Evolutionary conservation across 2,113 vertebrate genomes (phyloP).

Genomic region (Echinops telfairi): DNA sequence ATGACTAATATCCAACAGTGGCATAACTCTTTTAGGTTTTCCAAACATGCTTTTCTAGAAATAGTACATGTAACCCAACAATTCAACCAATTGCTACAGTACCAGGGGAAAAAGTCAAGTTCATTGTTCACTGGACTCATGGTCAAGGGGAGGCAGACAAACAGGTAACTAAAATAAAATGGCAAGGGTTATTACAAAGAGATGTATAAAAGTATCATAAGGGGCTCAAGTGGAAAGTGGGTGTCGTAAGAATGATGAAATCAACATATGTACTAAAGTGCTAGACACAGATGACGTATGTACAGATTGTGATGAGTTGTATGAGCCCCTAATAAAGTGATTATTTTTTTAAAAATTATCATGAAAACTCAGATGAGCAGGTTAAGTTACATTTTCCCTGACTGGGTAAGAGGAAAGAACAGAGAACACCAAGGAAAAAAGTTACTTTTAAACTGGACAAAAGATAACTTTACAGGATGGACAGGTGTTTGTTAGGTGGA

Average conservation of each 20-base stretch:
- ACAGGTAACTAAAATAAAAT: constrained; percentile 41
- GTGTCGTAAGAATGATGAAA: no score
- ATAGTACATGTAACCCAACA: constrained; percentile 22
- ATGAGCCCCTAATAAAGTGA: no score
- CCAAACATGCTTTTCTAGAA: constrained; percentile 49
- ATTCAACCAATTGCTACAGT: neutral
- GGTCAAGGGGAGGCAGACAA: neutral
- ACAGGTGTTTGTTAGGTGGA: constrained; percentile 1
- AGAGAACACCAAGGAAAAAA: constrained; percentile 32
- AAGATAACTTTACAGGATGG: constrained; percentile 27
- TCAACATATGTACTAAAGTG: no score
- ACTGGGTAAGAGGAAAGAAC: constrained; percentile 22
- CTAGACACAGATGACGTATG: no score
- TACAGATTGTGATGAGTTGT: no score
- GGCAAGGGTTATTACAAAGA: neutral
- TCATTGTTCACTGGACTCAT: neutral
- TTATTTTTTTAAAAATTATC: no score
- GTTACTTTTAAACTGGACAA: constrained; percentile 5
- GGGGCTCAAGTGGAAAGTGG: no score
- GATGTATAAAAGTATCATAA: neutral
- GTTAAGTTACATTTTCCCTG: neutral
- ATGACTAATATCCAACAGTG: constrained; percentile 36
- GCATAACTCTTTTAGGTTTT: constrained; percentile 18
- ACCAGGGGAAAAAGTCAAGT: constrained; percentile 19
- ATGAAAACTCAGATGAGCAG: neutral